Evolutionary conservation across 2,888 invertebrate genomes (phyloP), one percentile per base, ranked within the genome.

Genomic region (Macaria notata): DNA sequence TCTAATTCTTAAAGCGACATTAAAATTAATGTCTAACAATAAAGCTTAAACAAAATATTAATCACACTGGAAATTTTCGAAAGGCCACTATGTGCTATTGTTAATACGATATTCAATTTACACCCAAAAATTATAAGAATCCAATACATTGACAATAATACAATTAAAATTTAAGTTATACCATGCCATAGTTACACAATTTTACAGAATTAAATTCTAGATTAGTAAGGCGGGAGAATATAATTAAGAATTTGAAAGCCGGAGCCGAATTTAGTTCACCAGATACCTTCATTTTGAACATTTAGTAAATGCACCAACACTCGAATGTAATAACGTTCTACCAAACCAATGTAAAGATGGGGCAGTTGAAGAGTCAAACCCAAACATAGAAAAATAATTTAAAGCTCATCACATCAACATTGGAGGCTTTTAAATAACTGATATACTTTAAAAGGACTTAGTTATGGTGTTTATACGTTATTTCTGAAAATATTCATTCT

Each of bases 1-100:
- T 91, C 90, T 91, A 90, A 88, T 89, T 88, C 90, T 91, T 91
- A 91, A 86, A 89, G 88, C 88, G 88, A 91, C 84, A 86, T 83
- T 81, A 84, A 64, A 53, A 66, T 63, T 75, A 76, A 84, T 81
- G 84, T 88, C 87, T 87, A 88, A 84, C 81, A 84, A 82, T 89
- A 88, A 87, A 88, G 86, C 87, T 85, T 86, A 88, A 88, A 84
- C 84, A 83, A 87, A 36, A 79, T 72, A 71, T 78, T 82, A 80
- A 84, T 77, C 73, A 81, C 78, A 89, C 88, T 89, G 89, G 88
- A 86, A 84, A 84, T 83, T 84, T 84, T 75, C 74, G 69, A 80
- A 76, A 91, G 90, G 89, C 89, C 88, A 84, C 88, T 82, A 79
- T 67, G 78, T 75, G 48, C 69, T 68, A 67, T 68, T 70, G 53